phyloP scores from a whole-genome alignment of 2,797 vertebrate species.

The Mormyrops attenuatus region DNA sequence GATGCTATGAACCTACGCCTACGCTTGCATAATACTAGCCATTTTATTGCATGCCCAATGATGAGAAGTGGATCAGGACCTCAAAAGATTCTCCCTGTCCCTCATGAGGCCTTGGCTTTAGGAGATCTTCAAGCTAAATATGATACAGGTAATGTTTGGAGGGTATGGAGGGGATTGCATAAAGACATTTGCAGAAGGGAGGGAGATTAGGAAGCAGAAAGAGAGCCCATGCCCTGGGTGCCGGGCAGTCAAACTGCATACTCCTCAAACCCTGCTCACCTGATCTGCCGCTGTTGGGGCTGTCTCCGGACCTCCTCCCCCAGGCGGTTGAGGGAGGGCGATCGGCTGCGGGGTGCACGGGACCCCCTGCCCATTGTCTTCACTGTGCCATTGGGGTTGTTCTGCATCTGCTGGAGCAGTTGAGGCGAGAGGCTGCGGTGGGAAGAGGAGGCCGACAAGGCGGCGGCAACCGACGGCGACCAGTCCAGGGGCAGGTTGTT shows the following conservation, averaged over 20 bases:
- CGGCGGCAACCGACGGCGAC: slow-evolving; percentile 59
- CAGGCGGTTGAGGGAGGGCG: slow-evolving; percentile 84
- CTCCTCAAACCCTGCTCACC: slow-evolving; percentile 47
- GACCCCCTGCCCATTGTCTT: slow-evolving; percentile 78
- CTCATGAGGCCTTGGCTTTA: background rate
- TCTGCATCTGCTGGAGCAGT: slow-evolving; percentile 82
- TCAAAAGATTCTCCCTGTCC: background rate
- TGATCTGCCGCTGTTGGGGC: slow-evolving; percentile 59
- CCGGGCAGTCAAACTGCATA: background rate
- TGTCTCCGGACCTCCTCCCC: slow-evolving; percentile 74
- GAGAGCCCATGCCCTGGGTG: background rate
- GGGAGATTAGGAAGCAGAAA: slow-evolving; percentile 1
- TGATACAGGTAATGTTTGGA: background rate
- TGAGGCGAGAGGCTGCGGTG: slow-evolving; percentile 91
- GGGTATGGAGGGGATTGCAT: background rate
- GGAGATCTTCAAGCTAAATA: background rate
- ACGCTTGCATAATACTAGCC: background rate
- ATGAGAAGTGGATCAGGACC: background rate
- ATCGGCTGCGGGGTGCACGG: slow-evolving; percentile 76
- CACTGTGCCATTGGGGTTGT: slow-evolving; percentile 79
- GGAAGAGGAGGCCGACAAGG: slow-evolving; percentile 62
- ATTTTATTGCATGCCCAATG: background rate
- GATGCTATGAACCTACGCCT: background rate
- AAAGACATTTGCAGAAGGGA: slow-evolving; percentile 11
- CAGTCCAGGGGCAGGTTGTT: slow-evolving; percentile 63